phyloP scores from a whole-genome alignment of 2,113 vertebrate genomes.

The Isichthys henryi region DNA sequence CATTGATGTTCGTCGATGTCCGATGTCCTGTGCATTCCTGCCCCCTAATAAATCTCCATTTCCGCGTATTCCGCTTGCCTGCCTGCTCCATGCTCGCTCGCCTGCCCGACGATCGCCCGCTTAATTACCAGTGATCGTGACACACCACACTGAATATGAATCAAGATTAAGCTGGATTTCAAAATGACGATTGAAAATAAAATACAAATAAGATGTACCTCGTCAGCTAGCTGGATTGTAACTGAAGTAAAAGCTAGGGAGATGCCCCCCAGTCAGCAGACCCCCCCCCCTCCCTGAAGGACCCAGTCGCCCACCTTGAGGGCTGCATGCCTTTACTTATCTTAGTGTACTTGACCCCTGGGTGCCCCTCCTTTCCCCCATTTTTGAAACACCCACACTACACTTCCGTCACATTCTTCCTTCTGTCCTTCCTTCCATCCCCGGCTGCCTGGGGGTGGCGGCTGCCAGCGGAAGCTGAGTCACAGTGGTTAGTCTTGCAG shows the following conservation, averaged over 20 bases:
- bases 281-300: neutral
- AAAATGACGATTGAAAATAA: neutral
- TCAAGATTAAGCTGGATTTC: too few relatives aligned
- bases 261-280: neutral
- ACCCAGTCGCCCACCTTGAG: neutral
- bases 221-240: neutral
- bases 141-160: too few relatives aligned
- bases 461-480: constrained; percentile 56
- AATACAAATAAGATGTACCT: neutral
- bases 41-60: too few relatives aligned
- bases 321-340: constrained; percentile 32
- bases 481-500: constrained; percentile 46
- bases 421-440: constrained; percentile 45
- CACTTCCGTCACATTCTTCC: constrained; percentile 58
- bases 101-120: too few relatives aligned
- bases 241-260: neutral
- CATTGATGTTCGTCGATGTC: too few relatives aligned
- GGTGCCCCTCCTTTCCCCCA: constrained; percentile 45
- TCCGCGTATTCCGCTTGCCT: too few relatives aligned
- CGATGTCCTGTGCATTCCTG: too few relatives aligned
- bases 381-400: neutral
- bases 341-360: constrained; percentile 59
- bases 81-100: too few relatives aligned
- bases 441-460: constrained; percentile 46
- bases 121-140: too few relatives aligned